Evolutionary conservation across 2,113 vertebrate genomes (phyloP).

Genomic region (Lonchura striata): DNA sequence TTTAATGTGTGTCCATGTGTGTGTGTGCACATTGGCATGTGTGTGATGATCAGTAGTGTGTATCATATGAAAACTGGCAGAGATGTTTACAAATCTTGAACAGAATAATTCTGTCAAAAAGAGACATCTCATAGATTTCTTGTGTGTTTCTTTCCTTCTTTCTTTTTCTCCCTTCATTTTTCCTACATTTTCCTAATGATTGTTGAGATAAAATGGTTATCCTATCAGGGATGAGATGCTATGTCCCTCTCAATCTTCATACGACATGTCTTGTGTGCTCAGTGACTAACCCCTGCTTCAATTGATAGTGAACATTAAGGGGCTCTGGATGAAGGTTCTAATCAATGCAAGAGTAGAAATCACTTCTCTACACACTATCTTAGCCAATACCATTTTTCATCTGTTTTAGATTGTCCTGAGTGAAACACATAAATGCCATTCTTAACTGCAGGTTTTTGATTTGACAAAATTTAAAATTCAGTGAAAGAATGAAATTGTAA

Average conservation of each 20-base stretch:
- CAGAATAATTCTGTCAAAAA: not conserved
- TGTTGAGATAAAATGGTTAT: slow-evolving; percentile 7
- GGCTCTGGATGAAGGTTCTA: not conserved
- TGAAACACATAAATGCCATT: not conserved
- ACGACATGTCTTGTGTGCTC: not conserved
- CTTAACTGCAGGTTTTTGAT: not conserved
- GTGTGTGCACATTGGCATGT: not conserved
- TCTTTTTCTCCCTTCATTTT: not conserved
- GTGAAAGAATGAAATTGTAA: slow-evolving; percentile 13
- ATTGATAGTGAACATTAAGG: not conserved
- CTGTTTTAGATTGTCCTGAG: not conserved
- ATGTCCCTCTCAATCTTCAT: slow-evolving; percentile 47
- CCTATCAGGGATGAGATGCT: slow-evolving; percentile 19
- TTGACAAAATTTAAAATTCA: slow-evolving; percentile 32
- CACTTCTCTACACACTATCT: not conserved
- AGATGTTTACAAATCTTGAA: not conserved
- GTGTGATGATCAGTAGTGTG: not conserved
- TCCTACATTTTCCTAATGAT: not conserved
- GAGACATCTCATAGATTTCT: not conserved
- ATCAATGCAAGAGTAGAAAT: not conserved
- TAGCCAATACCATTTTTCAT: not conserved
- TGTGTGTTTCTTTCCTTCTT: not conserved
- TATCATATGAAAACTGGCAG: not conserved
- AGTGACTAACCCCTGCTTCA: not conserved
- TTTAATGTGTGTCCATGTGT: not conserved